phyloP scores from a whole-genome alignment of 1,140 invertebrate genomes.

The Brachionus koreanus region DNA sequence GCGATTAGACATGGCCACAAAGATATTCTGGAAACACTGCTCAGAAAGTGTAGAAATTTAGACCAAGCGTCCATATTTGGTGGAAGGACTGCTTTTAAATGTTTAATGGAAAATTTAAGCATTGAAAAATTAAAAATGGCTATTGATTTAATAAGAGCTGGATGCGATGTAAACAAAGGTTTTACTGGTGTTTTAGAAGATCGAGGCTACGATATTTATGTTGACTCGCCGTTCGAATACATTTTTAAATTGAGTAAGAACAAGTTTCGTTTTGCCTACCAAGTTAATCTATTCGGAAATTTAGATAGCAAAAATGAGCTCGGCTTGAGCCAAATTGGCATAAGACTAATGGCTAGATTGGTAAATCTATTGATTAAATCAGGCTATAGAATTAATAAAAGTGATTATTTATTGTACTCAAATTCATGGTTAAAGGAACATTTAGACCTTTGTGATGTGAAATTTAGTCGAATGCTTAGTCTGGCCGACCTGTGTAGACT shows the following conservation, averaged over 20 bases:
- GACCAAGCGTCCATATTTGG: background rate
- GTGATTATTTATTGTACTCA: background rate
- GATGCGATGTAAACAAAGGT: conserved; percentile 22
- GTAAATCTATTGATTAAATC: background rate
- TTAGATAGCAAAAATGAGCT: background rate
- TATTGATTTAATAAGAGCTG: background rate
- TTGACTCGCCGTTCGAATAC: background rate
- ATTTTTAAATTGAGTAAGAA: conserved; percentile 1
- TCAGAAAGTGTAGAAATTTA: background rate
- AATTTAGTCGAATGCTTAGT: background rate
- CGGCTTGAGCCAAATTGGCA: background rate
- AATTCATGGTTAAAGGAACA: conserved; percentile 27
- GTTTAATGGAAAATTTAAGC: conserved; percentile 1
- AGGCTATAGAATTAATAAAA: background rate
- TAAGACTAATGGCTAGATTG: background rate
- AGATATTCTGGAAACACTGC: conserved; percentile 2
- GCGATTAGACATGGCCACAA: background rate
- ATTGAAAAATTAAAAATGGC: conserved; percentile 31
- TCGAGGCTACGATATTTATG: background rate
- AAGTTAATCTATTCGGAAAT: background rate
- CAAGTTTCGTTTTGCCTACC: conserved; percentile 22
- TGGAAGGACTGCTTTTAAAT: background rate
- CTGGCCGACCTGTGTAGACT: background rate
- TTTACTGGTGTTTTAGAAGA: background rate
- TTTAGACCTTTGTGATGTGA: background rate